phyloP scores from a whole-genome alignment of 2,113 vertebrate genomes.

The Rhinoderma darwinii region DNA sequence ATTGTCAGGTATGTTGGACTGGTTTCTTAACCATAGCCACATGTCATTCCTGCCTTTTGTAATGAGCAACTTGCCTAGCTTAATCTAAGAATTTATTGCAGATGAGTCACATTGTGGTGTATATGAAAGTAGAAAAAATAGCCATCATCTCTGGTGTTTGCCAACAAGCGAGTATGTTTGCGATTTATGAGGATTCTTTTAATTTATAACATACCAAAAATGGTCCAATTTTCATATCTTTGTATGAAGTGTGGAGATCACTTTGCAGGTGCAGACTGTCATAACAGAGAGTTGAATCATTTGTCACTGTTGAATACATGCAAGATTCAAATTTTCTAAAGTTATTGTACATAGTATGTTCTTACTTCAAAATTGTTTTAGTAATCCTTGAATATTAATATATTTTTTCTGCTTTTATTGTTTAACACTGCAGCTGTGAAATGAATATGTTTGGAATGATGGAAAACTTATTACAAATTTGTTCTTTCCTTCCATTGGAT shows the following conservation, averaged over 20 bases:
- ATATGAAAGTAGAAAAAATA: background rate
- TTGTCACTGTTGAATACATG: background rate
- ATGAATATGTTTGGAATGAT: background rate
- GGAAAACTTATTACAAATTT: slow-evolving; percentile 8
- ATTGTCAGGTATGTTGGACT: slow-evolving; percentile 42
- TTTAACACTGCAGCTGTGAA: background rate
- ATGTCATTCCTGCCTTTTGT: slow-evolving; percentile 52
- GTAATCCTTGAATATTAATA: slow-evolving; percentile 33
- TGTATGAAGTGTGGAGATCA: slow-evolving; percentile 43
- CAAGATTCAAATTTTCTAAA: slow-evolving; percentile 41
- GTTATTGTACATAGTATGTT: background rate
- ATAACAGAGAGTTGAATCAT: slow-evolving; percentile 9
- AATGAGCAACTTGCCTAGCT: slow-evolving; percentile 44
- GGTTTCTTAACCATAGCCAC: slow-evolving; percentile 48
- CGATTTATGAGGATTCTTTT: slow-evolving; percentile 52
- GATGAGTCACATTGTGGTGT: slow-evolving; percentile 47
- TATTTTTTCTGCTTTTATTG: background rate
- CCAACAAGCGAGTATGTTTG: slow-evolving; percentile 46
- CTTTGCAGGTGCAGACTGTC: slow-evolving; percentile 52
- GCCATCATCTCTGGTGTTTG: slow-evolving; percentile 48
- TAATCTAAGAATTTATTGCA: slow-evolving; percentile 46
- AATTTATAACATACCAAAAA: slow-evolving; percentile 44
- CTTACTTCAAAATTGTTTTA: background rate
- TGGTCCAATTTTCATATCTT: slow-evolving; percentile 46
- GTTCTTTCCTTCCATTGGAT: slow-evolving; percentile 20